Evolutionary conservation across 2,797 vertebrate species (phyloP).

Genomic region (Acanthurus lineatus): DNA sequence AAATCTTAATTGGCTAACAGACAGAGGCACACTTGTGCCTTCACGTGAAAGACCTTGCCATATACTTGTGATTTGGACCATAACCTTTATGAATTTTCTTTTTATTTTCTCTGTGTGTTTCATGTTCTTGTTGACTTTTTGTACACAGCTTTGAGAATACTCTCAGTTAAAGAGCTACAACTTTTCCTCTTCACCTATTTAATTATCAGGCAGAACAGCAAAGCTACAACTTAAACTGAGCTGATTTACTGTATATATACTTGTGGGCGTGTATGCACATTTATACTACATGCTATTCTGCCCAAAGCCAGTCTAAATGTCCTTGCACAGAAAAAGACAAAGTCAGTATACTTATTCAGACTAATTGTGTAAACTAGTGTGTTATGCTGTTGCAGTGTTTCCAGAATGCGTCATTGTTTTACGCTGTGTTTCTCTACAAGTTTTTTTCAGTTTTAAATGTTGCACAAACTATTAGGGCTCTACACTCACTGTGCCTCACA

Average conservation of each 20-base stretch:
- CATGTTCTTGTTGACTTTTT: slow-evolving; percentile 31
- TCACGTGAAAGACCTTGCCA: slow-evolving; percentile 38
- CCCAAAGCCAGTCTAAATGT: not conserved
- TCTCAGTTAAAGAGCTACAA: slow-evolving; percentile 73
- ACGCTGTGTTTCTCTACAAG: too few species aligned
- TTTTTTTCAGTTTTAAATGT: too few species aligned
- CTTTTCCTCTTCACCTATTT: slow-evolving; percentile 37
- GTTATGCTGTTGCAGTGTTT: not conserved
- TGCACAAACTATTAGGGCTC: too few species aligned
- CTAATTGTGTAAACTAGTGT: not conserved
- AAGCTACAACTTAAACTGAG: not conserved
- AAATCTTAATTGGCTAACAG: slow-evolving; percentile 41
- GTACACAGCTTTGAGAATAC: slow-evolving; percentile 5
- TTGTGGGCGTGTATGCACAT: not conserved
- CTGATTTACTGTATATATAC: slow-evolving; percentile 35
- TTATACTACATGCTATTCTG: not conserved
- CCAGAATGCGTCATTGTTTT: too few species aligned
- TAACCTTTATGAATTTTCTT: slow-evolving; percentile 42
- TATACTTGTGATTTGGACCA: slow-evolving; percentile 39
- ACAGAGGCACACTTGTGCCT: slow-evolving; percentile 12
- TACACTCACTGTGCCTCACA: too few species aligned
- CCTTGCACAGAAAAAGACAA: not conserved
- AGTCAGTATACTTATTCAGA: not conserved
- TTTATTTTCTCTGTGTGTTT: slow-evolving; percentile 21
- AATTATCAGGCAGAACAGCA: slow-evolving; percentile 62